Conservation (phyloP, 2,797 vertebrate genomes). For the Nannoperca australis region DNA sequence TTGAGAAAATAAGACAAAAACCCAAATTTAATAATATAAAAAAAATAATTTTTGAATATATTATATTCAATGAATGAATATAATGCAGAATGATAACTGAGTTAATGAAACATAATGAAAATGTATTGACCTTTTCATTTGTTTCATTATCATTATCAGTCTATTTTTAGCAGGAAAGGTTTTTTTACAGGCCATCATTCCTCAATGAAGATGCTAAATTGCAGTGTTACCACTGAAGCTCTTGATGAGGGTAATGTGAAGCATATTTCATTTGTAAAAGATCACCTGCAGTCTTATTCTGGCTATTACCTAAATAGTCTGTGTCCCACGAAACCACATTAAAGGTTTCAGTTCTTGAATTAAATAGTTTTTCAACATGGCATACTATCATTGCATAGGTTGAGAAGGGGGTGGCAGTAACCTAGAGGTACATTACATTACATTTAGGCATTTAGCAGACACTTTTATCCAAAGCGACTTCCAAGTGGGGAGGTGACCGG, state of each 20-base stretch:
- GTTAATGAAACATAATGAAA: not conserved
- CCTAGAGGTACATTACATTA: no score
- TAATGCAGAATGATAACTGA: not conserved
- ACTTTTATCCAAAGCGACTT: no score
- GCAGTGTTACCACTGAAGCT: constrained; percentile 37
- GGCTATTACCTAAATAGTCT: constrained; percentile 50
- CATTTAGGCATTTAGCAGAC: no score
- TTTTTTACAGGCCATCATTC: constrained; percentile 36
- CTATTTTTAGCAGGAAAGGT: not conserved
- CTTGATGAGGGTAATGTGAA: constrained; percentile 39
- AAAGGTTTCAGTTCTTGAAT: constrained; percentile 57
- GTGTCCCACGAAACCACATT: constrained; percentile 37
- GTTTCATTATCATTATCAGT: not conserved
- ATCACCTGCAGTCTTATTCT: constrained; percentile 45
- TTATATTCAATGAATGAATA: no score
- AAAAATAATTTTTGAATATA: no score
- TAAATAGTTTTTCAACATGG: constrained; percentile 57
- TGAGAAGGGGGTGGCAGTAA: constrained; percentile 20
- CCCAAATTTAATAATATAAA: no score
- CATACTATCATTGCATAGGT: constrained; percentile 26
- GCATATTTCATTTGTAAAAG: constrained; percentile 46
- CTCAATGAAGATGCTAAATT: constrained; percentile 30
- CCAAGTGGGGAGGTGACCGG: no score
- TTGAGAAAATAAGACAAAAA: not conserved
- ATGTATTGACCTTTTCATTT: not conserved